Evolutionary conservation across 2,797 vertebrate genomes (phyloP).

Genomic region (Oreochromis grahami): DNA sequence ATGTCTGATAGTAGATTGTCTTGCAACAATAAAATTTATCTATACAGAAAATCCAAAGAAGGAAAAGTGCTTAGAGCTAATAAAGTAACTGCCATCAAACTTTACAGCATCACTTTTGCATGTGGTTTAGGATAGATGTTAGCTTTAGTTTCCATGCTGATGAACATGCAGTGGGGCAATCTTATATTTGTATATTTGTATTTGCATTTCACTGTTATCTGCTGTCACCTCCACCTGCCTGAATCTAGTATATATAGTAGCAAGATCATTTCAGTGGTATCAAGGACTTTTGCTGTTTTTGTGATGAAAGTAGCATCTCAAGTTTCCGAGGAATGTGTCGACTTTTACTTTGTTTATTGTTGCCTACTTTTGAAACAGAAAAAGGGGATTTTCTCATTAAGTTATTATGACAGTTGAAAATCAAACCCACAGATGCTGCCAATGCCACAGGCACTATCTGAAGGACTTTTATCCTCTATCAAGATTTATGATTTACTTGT

Average conservation of each 20-base stretch:
- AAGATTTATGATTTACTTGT: not conserved
- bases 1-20: not conserved
- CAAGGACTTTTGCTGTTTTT: not conserved
- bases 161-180: not conserved
- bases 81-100: not conserved
- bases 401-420: not conserved
- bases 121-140: not conserved
- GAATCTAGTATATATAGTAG: not conserved
- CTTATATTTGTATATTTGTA: not conserved
- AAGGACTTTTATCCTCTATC: not conserved
- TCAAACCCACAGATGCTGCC: not conserved
- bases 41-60: not conserved
- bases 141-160: not conserved
- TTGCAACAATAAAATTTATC: not conserved
- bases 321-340: rapidly evolving
- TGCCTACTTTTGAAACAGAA: not conserved
- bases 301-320: rapidly evolving
- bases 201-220: not conserved
- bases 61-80: not conserved
- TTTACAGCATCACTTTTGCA: not conserved
- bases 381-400: not conserved
- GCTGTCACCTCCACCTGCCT: not conserved
- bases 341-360: not conserved
- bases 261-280: not conserved
- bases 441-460: not conserved